Conservation (phyloP, 1,140 invertebrate species). For the Diprion similis region DNA sequence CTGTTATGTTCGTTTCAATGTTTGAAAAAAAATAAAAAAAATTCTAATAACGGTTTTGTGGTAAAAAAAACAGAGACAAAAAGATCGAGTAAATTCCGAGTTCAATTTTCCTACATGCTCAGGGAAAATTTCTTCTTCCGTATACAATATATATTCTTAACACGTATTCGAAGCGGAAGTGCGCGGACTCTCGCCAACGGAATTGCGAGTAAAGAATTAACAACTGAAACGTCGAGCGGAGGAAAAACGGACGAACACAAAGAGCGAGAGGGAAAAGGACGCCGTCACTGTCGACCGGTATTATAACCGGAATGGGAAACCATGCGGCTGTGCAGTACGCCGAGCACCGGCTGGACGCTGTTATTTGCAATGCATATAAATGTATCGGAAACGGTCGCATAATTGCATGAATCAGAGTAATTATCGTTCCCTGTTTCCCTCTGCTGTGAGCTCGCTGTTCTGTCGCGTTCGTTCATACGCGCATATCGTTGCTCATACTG, state of each 20-base stretch:
- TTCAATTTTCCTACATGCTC: too few relatives aligned
- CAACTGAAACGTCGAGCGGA: too few relatives aligned
- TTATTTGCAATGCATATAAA: slow-evolving; percentile 46
- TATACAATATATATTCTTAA: too few relatives aligned
- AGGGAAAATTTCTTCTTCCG: too few relatives aligned
- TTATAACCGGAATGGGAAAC: slow-evolving; percentile 42
- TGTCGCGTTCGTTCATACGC: slow-evolving; percentile 18
- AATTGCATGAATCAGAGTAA: slow-evolving; percentile 53
- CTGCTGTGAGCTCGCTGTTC: not conserved
- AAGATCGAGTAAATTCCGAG: not conserved
- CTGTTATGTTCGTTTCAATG: not conserved
- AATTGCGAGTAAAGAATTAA: too few relatives aligned
- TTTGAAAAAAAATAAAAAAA: too few relatives aligned
- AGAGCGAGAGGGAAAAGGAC: not conserved
- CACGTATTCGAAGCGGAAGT: too few relatives aligned
- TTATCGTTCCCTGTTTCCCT: slow-evolving; percentile 37
- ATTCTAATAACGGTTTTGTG: slow-evolving; percentile 5
- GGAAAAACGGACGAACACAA: not conserved
- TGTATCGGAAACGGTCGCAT: slow-evolving; percentile 48
- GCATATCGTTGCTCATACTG: too few relatives aligned
- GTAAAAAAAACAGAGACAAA: not conserved
- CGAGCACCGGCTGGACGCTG: slow-evolving; percentile 32
- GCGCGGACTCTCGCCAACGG: too few relatives aligned
- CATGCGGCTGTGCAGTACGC: slow-evolving; percentile 22
- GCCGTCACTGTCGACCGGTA: slow-evolving; percentile 1